Conservation (phyloP, 2,113 vertebrate species). For the Leptosomus discolor region DNA sequence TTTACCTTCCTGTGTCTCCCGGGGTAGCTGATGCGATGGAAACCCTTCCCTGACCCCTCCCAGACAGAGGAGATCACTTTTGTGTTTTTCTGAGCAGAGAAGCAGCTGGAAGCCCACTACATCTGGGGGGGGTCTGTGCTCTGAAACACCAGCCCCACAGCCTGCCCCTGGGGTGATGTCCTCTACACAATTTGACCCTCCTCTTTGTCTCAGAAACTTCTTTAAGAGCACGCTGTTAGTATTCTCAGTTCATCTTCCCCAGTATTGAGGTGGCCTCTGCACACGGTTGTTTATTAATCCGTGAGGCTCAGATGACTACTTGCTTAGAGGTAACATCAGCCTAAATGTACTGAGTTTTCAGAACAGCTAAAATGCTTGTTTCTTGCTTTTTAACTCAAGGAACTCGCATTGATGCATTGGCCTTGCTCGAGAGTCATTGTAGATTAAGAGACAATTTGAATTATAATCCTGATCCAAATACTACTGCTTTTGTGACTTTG, state of each 20-base stretch:
- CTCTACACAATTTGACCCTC: not conserved
- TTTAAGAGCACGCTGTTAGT: not conserved
- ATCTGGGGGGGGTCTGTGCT: not conserved
- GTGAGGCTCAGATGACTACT: not conserved
- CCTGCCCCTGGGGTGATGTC: not conserved
- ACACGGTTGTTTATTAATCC: not conserved
- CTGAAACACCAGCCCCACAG: not conserved
- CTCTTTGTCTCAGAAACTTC: not conserved
- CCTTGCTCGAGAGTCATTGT: not conserved
- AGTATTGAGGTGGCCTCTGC: not conserved
- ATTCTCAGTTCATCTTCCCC: not conserved
- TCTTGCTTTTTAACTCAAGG: not conserved
- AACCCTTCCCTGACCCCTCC: not conserved
- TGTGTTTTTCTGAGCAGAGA: not conserved
- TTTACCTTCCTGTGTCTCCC: not conserved
- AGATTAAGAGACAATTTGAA: slow-evolving; percentile 22
- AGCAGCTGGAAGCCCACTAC: not conserved
- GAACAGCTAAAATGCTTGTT: not conserved
- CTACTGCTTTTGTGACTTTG: slow-evolving; percentile 41
- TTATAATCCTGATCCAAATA: slow-evolving; percentile 37
- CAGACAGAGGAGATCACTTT: not conserved
- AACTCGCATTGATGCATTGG: not conserved
- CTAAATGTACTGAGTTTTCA: not conserved
- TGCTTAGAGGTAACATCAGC: not conserved
- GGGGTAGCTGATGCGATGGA: not conserved